Evolutionary conservation across 2,888 invertebrate genomes (phyloP), one percentile per base, ranked within the genome.

Genomic region (Baccha elongata): DNA sequence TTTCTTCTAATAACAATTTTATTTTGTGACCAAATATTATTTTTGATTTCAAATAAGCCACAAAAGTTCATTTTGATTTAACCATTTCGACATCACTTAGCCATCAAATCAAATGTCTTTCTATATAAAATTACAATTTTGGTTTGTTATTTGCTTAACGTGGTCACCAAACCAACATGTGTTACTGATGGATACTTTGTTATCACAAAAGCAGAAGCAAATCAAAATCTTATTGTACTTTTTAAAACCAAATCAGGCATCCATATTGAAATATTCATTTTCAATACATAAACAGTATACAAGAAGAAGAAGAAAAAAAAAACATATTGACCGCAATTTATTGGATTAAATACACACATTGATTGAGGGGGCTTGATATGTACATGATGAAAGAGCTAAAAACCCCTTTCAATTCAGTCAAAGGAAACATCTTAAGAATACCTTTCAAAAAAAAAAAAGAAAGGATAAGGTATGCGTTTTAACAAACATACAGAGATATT

Each of bases 251-350:
- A 65, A 65, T 72, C 60, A 37, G 37, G 29, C 21, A 32, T 5
- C 72, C 62, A 62, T 53, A 62, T 53, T 64, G 42, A 44, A n/a
- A 68, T 23, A 53, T 62, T 44, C 23, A 48, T 15, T 37, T 10
- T 13, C 13, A 48, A 32, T 17, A 44, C 46, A 48, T 19, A 21
- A 2, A 40, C 15, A 42, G 15, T 50, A 35, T 15, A 62, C 17
- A 65, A 37, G 60, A 62, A 13, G 35, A 19, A 17, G 6, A 67
- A 37, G 60, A 26, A 44, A 50, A 29, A 55, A 23, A 23, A 26
- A 75, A 58, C 69, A 46, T 81, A 83, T 83, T 83, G 83, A 78
- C 83, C 78, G 64, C 76, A 83, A 78, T 78, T 78, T 62, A 83
- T 83, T 78, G 83, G 72, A 83, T 83, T 78, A 78, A 83, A 73